phyloP scores from a whole-genome alignment of 2,888 invertebrate species.

The Hedya salicella region DNA sequence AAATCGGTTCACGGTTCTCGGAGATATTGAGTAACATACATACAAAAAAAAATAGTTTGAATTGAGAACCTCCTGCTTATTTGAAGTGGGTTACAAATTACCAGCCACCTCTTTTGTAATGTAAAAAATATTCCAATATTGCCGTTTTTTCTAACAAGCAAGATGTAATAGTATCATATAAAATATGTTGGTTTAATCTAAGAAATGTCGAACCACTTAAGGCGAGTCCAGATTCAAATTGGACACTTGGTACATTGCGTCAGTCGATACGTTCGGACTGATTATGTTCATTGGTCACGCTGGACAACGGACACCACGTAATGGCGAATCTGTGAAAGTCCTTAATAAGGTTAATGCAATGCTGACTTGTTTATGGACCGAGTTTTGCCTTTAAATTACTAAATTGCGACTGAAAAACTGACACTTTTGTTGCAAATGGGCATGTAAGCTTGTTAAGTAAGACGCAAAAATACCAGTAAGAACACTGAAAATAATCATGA shows the following conservation, averaged over 20 bases:
- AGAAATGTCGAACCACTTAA: conserved; percentile 80
- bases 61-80: too few relatives aligned
- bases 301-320: conserved; percentile 71
- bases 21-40: too few relatives aligned
- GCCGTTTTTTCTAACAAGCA: not conserved
- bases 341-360: conserved; percentile 41
- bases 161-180: not conserved
- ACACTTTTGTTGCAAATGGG: not conserved
- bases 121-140: too few relatives aligned
- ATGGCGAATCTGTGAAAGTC: conserved; percentile 65
- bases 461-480: not conserved
- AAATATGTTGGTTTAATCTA: conserved; percentile 68
- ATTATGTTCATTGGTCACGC: conserved; percentile 53
- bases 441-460: conserved; percentile 5
- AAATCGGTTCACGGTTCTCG: too few relatives aligned
- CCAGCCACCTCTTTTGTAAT: too few relatives aligned
- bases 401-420: conserved; percentile 30
- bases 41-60: too few relatives aligned
- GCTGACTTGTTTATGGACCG: conserved; percentile 38
- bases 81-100: too few relatives aligned
- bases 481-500: too few relatives aligned
- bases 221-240: conserved; percentile 77
- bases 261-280: conserved; percentile 66
- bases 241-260: conserved; percentile 78
- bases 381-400: conserved; percentile 21